These are phyloP conservation scores for Hyposoter didymator DNA, from an alignment of 2,888 invertebrate species.

Conservation along the genomic window DNA sequence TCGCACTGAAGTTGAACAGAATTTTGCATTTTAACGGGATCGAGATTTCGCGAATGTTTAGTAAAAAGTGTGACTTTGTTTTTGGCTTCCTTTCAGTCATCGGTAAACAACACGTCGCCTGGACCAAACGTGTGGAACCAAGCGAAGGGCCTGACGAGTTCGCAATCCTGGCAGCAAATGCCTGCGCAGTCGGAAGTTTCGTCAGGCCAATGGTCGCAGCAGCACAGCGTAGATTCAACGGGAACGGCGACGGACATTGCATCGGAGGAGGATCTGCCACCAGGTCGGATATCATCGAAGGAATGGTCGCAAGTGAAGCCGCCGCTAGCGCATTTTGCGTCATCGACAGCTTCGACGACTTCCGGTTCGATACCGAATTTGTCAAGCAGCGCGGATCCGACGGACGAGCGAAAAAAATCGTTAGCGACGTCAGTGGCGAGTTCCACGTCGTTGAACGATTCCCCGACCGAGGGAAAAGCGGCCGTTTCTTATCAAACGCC, in stretches of 20 bases:
- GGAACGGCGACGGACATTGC: conserved; percentile 59
- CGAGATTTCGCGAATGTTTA: too few relatives aligned
- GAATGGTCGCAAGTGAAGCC: conserved; percentile 75
- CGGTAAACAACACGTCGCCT: conserved; percentile 48
- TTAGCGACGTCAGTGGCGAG: conserved; percentile 71
- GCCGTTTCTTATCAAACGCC: conserved; percentile 55
- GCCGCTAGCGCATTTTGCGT: conserved; percentile 70
- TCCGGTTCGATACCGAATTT: conserved; percentile 73
- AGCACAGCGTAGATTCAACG: conserved; percentile 65
- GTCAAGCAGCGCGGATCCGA: conserved; percentile 69
- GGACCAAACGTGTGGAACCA: conserved; percentile 71
- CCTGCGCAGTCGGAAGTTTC: conserved; percentile 50
- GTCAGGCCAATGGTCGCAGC: conserved; percentile 69
- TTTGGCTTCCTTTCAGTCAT: conserved; percentile 14
- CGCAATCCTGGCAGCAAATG: conserved; percentile 71
- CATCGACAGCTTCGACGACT: conserved; percentile 71
- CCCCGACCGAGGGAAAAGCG: conserved; percentile 66
- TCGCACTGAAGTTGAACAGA: too few relatives aligned
- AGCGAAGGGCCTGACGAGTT: conserved; percentile 52
- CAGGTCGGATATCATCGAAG: conserved; percentile 65
- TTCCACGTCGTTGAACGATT: conserved; percentile 74
- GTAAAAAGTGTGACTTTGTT: background rate
- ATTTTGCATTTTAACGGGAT: too few relatives aligned
- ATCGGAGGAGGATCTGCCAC: conserved; percentile 65
- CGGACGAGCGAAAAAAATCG: conserved; percentile 76